Evolutionary conservation across 2,113 vertebrate species (phyloP), one percentile per base, ranked within the genome.

Genomic region (Phylloscopus whistleri): DNA sequence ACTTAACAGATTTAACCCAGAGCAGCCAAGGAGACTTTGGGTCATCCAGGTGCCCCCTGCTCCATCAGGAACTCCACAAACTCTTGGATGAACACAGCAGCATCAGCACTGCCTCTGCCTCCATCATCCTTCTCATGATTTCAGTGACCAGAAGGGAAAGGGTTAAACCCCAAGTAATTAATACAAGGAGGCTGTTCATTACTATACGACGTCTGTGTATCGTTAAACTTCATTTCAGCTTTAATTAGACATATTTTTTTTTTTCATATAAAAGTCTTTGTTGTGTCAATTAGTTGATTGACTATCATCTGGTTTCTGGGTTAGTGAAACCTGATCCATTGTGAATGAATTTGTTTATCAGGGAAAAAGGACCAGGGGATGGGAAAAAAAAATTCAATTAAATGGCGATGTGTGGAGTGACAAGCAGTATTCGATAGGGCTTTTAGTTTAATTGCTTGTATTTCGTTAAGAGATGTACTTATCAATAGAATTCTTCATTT

Each of bases 381-480:
- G 97, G 97, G 98, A 94, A 97, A 97, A 98, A 98, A 63, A 98
- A 98, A 98, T 98, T 98, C 98, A 98, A 99, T 99, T 98, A 99
- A 98, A 98, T 97, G 98, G 98, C 97, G 97, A 96, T 94, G 95
- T 97, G 97, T 97, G 98, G 98, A 99, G 97, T 98, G 98, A 98
- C 98, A 98, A 98, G 97, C 86, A 96, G 95, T 97, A 98, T 98
- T 98, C 95, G 97, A 99, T 98, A 98, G 97, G 98, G 98, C 99
- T 99, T 98, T 99, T 98, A 99, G 98, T 98, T 98, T 99, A 99
- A 99, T 99, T 99, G 98, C 98, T 98, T 98, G 98, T 98, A 98
- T 98, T 99, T 98, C 98, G 99, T 99, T 98, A 98, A 98, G 98
- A 98, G 93, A 98, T 98, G 97, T 97, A 98, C 98, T 98, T 98